Evolutionary conservation across 1,140 invertebrate genomes (phyloP), one percentile per base, ranked within the genome.

Genomic region (Formica exsecta): DNA sequence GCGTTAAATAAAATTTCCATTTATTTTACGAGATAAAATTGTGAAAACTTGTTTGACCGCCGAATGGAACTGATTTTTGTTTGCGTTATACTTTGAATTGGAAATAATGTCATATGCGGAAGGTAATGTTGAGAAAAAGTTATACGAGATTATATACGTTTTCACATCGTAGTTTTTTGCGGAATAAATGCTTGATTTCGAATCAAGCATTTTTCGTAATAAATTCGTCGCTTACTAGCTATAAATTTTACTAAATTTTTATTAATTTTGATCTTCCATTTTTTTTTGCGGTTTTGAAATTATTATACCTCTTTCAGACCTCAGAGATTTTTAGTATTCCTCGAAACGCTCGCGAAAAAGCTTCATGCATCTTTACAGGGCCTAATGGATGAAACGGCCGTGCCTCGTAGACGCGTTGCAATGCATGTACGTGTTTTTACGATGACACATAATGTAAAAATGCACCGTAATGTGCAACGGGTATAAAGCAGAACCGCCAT

Each of bases 381-480:
- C 19, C 29, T 79, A 54, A 79, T 51, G 62, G 44, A 54, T 65
- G 44, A 77, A 77, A 64, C 7, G 38, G 38, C 5, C 13, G 11
- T 22, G 9, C 41, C 41, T 32, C 19, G 44, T 51, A 25, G 68
- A 70, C n/a, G 74, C 74, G 16, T 62, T 76, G 44, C 57, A 76
- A 29, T 44, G 62, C 36, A 36, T 65, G 62, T 32, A 19, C 22
- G 8, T 22, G 76, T 80, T 80, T 68, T 57, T 54, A 54, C 22
- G 62, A 66, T 13, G 64, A 57, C 64, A 57, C 62, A n/a, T 57
- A 54, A 61, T 57, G 76, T 68, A 80, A 68, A 79, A 79, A 22
- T 77, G 38, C 68, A 19, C 13, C 48, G 13, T 51, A 51, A 71
- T 51, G 36, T 68, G 36, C 65, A 13, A 22, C 54, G 54, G 13